Evolutionary conservation across 1,140 invertebrate genomes (phyloP), one percentile per base, ranked within the genome.

Genomic region (Lordiphosa collinella): DNA sequence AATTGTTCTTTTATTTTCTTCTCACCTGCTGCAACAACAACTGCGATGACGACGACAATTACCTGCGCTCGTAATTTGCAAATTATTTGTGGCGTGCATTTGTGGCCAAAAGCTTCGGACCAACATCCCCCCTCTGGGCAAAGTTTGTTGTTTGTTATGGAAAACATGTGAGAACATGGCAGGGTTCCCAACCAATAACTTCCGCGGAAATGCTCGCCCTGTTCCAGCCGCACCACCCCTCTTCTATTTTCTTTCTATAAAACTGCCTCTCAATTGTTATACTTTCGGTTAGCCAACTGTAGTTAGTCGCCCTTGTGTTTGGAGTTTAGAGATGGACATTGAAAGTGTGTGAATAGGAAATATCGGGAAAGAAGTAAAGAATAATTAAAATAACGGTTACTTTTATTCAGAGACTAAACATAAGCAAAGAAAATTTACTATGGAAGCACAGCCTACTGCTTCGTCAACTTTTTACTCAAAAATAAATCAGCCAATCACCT

Each of bases 61-160:
- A 79, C 74, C 75, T 80, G 64, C 46, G 51, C 44, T 54, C 46
- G 61, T 58, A 75, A 61, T 62, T 75, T 79, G 74, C 64, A 79
- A 73, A 79, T 79, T 73, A 74, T 75, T 80, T 75, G 57, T 55
- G 61, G 59, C 60, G 40, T 64, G 53, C 54, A 64, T 53, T 25
- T 64, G 59, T 53, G 61, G 54, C 50, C 49, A 32, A 37, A 34
- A 41, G 18, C 25, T 31, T 49, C 34, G 16, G 4, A 40, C n/a
- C 12, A 4, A 8, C 32, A 29, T 34, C 50, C 43, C 31, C 36
- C 48, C 18, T 44, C 13, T 18, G 46, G 34, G 10, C 14, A 46
- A 53, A 54, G 51, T 66, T 47, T 14, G 43, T 66, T 67, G 63
- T 62, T 73, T 73, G 63, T 62, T 67, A 49, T 56, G 69, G 34